Evolutionary conservation across 2,797 vertebrate genomes (phyloP).

Genomic region (Margarornis squamiger): DNA sequence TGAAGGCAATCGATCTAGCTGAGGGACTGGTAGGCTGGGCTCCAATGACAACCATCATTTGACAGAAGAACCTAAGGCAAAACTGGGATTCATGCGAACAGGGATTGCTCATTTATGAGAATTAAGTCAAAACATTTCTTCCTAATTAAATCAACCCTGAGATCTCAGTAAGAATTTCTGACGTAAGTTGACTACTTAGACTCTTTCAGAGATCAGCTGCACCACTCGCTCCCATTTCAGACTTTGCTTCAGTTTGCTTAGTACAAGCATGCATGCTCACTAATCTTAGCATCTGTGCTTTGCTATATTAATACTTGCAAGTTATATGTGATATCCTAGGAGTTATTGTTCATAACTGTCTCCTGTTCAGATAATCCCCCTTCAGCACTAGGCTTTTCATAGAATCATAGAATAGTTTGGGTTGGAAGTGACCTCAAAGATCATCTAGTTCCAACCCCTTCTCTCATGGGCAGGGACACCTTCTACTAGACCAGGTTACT

Average conservation of each 20-base stretch:
- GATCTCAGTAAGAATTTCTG: neutral
- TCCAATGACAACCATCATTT: neutral
- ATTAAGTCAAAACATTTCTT: neutral
- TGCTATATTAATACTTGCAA: neutral
- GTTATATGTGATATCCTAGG: neutral
- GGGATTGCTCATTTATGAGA: neutral
- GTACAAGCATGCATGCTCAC: neutral
- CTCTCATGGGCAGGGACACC: neutral
- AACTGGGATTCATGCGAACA: neutral
- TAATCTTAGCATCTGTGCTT: neutral
- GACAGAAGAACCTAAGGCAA: neutral
- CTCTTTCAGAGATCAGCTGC: neutral
- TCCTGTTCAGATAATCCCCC: neutral
- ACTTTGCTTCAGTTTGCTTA: neutral
- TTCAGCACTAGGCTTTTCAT: neutral
- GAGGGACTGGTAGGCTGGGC: neutral
- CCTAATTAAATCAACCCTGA: neutral
- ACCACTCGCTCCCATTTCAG: neutral
- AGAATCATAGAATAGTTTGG: neutral
- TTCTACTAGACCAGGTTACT: neutral
- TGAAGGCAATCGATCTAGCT: fast-evolving
- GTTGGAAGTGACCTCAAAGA: neutral
- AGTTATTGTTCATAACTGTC: neutral
- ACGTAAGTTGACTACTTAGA: neutral
- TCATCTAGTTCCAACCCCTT: neutral